Percentiles rank a stretch among this genome's conserved stretches.
phyloP scores from a whole-genome alignment of 92 coral and sea anemone species.

The Hydrozoanthus gracilis region DNA sequence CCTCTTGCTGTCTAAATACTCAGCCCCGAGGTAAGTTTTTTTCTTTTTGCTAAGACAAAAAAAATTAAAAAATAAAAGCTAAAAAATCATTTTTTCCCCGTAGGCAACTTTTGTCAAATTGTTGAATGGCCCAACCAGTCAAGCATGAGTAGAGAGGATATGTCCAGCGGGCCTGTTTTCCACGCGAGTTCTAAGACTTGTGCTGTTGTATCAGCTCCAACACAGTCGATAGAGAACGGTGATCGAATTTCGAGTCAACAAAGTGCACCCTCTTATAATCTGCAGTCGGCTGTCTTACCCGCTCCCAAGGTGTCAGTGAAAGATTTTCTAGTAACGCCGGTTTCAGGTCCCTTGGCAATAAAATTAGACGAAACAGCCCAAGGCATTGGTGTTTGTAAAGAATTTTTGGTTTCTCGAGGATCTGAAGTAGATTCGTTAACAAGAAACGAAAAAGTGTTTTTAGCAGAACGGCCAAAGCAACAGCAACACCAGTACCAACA shows the following conservation, averaged over 20 bases:
- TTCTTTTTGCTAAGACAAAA: neutral
- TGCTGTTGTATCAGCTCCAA: neutral
- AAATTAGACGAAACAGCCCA: neutral
- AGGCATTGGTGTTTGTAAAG: neutral
- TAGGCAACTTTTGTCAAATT: neutral
- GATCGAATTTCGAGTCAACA: neutral
- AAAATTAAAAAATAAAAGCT: neutral
- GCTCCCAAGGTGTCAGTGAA: neutral
- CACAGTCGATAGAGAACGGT: neutral
- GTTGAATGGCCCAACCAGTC: neutral
- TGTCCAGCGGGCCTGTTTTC: neutral
- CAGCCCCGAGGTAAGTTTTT: neutral
- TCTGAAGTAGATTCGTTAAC: neutral
- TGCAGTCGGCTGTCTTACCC: neutral
- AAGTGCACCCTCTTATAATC: neutral
- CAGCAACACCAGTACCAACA: neutral
- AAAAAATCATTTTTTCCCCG: neutral
- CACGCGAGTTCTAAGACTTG: neutral
- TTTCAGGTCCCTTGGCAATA: neutral
- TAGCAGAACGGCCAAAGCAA: neutral
- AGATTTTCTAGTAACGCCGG: slow-evolving; percentile 13
- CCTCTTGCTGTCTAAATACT: neutral
- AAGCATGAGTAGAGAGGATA: neutral
- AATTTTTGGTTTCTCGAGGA: neutral
- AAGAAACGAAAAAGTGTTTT: neutral